A percentile compares a stretch with the other conserved stretches of the same genome.
phyloP scores from a whole-genome alignment of 2,113 vertebrate genomes.

The Chaenocephalus aceratus region DNA sequence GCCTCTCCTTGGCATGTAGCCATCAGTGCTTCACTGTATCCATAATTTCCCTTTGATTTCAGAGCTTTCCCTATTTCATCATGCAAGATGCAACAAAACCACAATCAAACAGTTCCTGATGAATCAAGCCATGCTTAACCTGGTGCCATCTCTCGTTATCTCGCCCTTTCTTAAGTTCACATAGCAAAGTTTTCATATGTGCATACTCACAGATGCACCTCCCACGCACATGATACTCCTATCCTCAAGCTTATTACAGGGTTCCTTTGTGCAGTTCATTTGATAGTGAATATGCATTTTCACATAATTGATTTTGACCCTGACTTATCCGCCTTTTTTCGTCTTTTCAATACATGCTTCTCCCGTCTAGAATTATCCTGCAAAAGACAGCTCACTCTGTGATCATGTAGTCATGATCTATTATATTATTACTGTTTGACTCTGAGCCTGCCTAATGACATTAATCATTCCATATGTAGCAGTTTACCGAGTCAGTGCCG shows the following conservation, averaged over 20 bases:
- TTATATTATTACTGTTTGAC: constrained; percentile 57
- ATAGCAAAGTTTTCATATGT: background rate
- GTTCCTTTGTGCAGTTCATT: constrained; percentile 14
- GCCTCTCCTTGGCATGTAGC: constrained; percentile 40
- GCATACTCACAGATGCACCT: background rate
- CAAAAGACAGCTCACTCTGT: constrained; percentile 33
- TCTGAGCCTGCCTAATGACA: constrained; percentile 53
- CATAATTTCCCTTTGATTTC: constrained; percentile 73
- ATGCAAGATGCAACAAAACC: constrained; percentile 33
- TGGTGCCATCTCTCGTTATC: background rate
- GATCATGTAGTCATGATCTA: constrained; percentile 63
- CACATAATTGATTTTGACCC: constrained; percentile 4
- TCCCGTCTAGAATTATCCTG: constrained; percentile 22
- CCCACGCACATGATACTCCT: background rate
- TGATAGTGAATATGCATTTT: constrained; percentile 10
- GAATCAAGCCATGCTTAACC: constrained; percentile 37
- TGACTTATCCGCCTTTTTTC: background rate
- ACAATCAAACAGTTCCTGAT: constrained; percentile 39
- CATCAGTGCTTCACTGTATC: constrained; percentile 43
- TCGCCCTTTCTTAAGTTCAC: background rate
- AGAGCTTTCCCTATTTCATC: constrained; percentile 45
- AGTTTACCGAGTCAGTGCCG: constrained; percentile 30
- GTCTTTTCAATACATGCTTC: background rate
- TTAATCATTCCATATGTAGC: constrained; percentile 60
- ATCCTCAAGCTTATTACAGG: background rate